Base-by-base conservation (phyloP, 2,888 invertebrate species). In the Erpobdella octoculata region DNA sequence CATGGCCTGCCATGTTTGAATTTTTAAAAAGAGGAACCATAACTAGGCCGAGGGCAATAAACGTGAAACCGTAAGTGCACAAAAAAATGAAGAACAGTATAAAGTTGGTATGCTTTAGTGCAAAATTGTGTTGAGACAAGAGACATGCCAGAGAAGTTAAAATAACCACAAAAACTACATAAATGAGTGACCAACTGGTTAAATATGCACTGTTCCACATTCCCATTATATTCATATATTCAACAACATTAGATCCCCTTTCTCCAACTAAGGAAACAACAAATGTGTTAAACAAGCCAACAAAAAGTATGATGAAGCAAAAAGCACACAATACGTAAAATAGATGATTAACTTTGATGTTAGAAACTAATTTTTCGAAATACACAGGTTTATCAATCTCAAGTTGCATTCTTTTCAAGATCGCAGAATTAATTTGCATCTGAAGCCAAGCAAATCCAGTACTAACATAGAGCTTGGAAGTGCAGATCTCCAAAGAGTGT, bases 381-480 rank as follows among this genome's bases (percentile, higher is more conserved):
- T 6, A 8, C 21, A 53, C 53, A 25, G 21, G 21, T n/a, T 53
- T 53, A 8, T 53, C 53, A 25, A 53, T n/a, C 2, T 53, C 53
- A 25, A 53, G 5, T 25, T 53, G 21, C 9, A 53, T 53, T 8
- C 15, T 28, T 28, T 53, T 53, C 53, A 53, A 53, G 28, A 53
- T 53, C 8, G 53, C 53, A 53, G 8, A 53, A 28, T 53, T 53
- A 53, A 53, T 53, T 15, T 53, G 53, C 28, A 25, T 21, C 28
- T 53, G 53, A 53, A 53, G 53, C 53, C 53, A 53, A 25, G 53
- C 53, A 53, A 53, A 53, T 53, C 53, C 53, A 9, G 53, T 53
- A 25, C 53, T 21, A 8, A 25, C 28, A 28, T 53, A 53, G 28
- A n/a, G 8, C 8, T 53, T 8, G 21, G 53, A 28, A 53, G 53